Conservation (phyloP, 2,113 vertebrate species). For the Xenus cinereus region DNA sequence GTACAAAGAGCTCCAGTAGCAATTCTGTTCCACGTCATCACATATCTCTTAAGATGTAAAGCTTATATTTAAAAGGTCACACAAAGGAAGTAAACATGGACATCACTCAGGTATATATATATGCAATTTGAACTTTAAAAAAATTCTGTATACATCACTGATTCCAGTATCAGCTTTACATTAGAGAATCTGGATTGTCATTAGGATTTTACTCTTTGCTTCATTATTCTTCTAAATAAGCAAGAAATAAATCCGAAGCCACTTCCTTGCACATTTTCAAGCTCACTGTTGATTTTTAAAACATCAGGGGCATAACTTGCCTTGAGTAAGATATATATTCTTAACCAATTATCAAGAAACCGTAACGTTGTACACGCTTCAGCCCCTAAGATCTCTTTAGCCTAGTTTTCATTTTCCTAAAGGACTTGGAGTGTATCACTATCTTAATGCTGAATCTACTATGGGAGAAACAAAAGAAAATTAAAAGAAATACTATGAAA, state of each 20-base stretch:
- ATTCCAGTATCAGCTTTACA: not conserved
- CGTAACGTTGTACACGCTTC: fast-evolving
- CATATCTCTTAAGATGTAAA: not conserved
- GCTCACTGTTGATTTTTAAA: not conserved
- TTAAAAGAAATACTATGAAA: not conserved
- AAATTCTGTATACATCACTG: not conserved
- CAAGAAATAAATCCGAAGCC: not conserved
- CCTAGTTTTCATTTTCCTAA: not conserved
- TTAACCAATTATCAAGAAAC: not conserved
- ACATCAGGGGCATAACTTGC: not conserved
- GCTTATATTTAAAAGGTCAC: not conserved
- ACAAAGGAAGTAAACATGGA: not conserved
- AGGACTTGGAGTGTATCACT: not conserved
- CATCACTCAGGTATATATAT: not conserved
- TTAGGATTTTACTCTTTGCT: not conserved
- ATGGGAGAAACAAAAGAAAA: not conserved
- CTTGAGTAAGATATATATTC: not conserved
- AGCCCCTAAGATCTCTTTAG: not conserved
- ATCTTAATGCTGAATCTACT: not conserved
- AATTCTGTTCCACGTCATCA: not conserved
- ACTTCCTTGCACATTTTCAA: not conserved
- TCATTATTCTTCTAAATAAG: not conserved
- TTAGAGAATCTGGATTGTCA: fast-evolving
- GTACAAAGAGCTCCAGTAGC: not conserved
- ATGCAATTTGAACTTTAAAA: not conserved